Evolutionary conservation across 2,113 vertebrate species (phyloP).

Genomic region (Carollia perspicillata): DNA sequence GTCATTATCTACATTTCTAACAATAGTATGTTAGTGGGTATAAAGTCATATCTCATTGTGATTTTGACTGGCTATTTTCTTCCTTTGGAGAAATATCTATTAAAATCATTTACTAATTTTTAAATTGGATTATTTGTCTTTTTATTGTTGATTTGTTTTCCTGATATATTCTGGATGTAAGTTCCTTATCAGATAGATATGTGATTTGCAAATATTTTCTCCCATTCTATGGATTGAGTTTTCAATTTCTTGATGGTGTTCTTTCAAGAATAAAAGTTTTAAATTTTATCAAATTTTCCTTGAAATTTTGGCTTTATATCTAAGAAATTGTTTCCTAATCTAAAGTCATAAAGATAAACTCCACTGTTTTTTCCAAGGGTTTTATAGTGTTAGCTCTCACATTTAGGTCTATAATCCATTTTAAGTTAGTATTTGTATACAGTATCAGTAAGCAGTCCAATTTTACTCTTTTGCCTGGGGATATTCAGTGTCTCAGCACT

Average conservation of each 20-base stretch:
- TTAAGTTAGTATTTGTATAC: neutral
- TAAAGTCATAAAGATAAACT: neutral
- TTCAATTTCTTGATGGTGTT: neutral
- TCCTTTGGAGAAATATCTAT: neutral
- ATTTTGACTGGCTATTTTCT: neutral
- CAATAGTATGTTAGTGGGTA: neutral
- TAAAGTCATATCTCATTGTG: neutral
- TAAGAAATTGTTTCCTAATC: neutral
- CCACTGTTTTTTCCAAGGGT: neutral
- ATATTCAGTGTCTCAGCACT: neutral
- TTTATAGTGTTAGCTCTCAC: neutral
- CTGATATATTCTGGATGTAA: neutral
- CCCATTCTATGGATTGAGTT: neutral
- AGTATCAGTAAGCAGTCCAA: neutral
- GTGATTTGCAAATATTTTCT: slow-evolving; percentile 3
- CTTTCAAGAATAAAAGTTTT: slow-evolving; percentile 2
- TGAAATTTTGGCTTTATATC: neutral
- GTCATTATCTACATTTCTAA: neutral
- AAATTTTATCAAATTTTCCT: neutral
- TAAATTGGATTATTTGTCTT: neutral
- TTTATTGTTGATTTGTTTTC: neutral
- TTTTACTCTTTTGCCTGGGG: neutral
- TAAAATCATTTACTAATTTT: neutral
- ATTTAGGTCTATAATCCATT: neutral
- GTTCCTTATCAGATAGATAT: neutral